Evolutionary conservation across 1,140 invertebrate species (phyloP).

Genomic region (Listronotus bonariensis): DNA sequence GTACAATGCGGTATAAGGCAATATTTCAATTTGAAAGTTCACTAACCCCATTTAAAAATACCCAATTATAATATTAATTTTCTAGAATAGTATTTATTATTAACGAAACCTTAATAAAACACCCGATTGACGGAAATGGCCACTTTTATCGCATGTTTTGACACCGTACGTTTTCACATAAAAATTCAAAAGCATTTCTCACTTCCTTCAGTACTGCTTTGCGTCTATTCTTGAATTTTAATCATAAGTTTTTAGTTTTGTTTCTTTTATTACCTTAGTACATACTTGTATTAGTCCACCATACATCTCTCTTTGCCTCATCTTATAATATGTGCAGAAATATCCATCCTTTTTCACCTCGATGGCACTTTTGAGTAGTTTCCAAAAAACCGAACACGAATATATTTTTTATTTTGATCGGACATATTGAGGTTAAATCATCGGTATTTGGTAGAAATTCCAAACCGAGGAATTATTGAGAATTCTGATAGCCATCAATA

Average conservation of each 20-base stretch:
- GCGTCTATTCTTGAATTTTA: constrained; percentile 21
- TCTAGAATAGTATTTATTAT: too few relatives aligned
- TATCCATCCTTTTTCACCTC: too few relatives aligned
- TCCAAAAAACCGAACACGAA: too few relatives aligned
- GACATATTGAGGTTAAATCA: constrained; percentile 29
- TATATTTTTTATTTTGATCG: constrained; percentile 4
- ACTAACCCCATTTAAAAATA: too few relatives aligned
- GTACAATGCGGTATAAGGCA: too few relatives aligned
- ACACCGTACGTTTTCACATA: constrained; percentile 28
- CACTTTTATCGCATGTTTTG: constrained; percentile 22
- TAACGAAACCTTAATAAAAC: constrained; percentile 13
- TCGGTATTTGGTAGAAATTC: constrained; percentile 33
- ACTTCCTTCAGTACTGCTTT: constrained; percentile 22
- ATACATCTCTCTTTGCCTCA: too few relatives aligned
- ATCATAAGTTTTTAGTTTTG: constrained; percentile 5
- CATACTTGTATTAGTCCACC: too few relatives aligned
- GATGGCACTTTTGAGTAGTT: too few relatives aligned
- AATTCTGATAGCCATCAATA: constrained; percentile 28
- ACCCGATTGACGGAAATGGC: constrained; percentile 23
- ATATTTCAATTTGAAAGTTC: too few relatives aligned
- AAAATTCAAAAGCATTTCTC: constrained; percentile 25
- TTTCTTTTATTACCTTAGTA: constrained; percentile 17
- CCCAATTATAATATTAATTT: too few relatives aligned
- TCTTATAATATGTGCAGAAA: too few relatives aligned
- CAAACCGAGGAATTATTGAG: constrained; percentile 24